Base-by-base conservation (phyloP, 2,113 vertebrate species). In the Otocyon megalotis region DNA sequence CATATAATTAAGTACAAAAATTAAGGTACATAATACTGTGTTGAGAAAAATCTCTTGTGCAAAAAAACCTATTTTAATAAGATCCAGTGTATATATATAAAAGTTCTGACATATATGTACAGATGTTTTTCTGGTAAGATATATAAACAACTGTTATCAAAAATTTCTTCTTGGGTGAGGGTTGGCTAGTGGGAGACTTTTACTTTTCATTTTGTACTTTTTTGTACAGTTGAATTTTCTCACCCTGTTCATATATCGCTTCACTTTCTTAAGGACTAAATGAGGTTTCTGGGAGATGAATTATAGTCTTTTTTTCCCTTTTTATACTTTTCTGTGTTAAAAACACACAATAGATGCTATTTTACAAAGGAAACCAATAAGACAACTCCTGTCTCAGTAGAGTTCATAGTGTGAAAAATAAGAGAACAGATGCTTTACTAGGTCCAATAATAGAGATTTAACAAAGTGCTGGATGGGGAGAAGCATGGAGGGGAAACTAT, bases 291-390 rank as follows among this genome's bases (percentile, higher is more conserved):
- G 20, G 24, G 60, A 96, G 60, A 92, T 82, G 80, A 93, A 92
- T 93, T 92, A 80, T 54, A 43, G 54, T 88, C 95, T 79, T 86
- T 88, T 71, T 62, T 12, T 28, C 24, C 48, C 26, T 62, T 87
- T 89, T 94, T 71, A 88, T 83, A 56, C 54, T 96, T 96, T 79
- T 80, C 76, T 96, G 30, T 95, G 89, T 97, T 95, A 96, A 97
- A 96, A 95, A 50, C 22, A 89, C 71, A 96, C 67, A 93, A 89
- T 92, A 96, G 65, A 86, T 94, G 22, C 81, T 94, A 95, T 89
- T 96, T 97, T 96, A 35, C 91, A 96, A 96, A 84, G 26, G 77
- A 93, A 97, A 88, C 93, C 54, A 82, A 77, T 95, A 88, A 96
- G 94, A 93, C 30, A 94, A 72, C 2, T 56, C 35, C 82, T 93